Evolutionary conservation across 2,888 invertebrate genomes (phyloP), one percentile per base, ranked within the genome.

Genomic region (Dryomyza anilis): DNA sequence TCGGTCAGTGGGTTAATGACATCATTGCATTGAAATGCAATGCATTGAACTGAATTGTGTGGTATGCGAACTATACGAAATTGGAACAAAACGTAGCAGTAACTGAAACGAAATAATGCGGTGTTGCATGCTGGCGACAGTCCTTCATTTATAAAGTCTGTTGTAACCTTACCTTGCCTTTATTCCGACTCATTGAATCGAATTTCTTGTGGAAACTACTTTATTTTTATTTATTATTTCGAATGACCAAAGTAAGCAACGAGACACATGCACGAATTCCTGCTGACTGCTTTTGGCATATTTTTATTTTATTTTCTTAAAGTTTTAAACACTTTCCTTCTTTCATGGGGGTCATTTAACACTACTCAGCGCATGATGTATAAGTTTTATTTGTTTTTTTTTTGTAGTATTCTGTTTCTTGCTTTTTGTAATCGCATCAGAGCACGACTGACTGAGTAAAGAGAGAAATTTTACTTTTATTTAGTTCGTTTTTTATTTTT

Each of bases 1-100:
- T 64, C 62, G 65, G 67, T 65, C 67, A 67, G 63, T 65, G 64
- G 67, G 67, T 67, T 67, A 67, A 65, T 65, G 67, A 65, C 67
- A 65, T 65, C n/a, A n/a, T n/a, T n/a, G n/a, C n/a, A n/a, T n/a
- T n/a, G n/a, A n/a, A n/a, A n/a, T n/a, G n/a, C n/a, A n/a, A n/a
- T n/a, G n/a, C n/a, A n/a, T n/a, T n/a, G n/a, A n/a, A n/a, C n/a
- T n/a, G n/a, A n/a, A n/a, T n/a, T 63, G 64, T 48, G 53, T 52
- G 36, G 52, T 12, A 46, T 39, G 21, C 36, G 61, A 33, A 33
- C 19, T 46, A 61, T 43, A 25, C 43, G 29, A 30, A 43, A 43
- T 16, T 58, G 58, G 36, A 55, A 36, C 19, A 21, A 19, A 36
- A 21, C 21, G 55, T n/a, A 23, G 23, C 36, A 39, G 25, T 39